phyloP scores from a whole-genome alignment of 2,888 invertebrate genomes.

The Brachyopa scutellaris region DNA sequence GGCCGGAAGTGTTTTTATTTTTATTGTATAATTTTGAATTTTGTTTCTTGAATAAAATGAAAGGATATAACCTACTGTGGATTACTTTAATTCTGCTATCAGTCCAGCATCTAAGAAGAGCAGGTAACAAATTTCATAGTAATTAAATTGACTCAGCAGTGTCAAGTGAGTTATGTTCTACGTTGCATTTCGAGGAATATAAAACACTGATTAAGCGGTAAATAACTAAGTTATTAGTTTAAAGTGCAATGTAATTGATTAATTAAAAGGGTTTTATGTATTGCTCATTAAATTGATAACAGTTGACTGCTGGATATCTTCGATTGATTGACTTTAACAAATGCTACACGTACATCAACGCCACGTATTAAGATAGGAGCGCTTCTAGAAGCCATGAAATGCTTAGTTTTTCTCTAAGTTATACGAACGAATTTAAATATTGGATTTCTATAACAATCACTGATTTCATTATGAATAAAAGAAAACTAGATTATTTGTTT shows the following conservation, averaged over 20 bases:
- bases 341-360: neutral
- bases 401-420: too few species aligned
- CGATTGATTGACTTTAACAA: neutral
- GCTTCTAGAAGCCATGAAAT: too few species aligned
- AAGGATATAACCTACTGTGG: slow-evolving; percentile 29
- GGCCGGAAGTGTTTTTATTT: neutral
- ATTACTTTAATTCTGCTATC: slow-evolving; percentile 38
- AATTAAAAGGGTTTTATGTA: neutral
- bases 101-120: slow-evolving; percentile 2
- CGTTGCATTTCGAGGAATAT: too few species aligned
- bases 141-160: neutral
- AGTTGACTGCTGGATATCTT: neutral
- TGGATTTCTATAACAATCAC: too few species aligned
- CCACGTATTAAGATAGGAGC: too few species aligned
- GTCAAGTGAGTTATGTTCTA: slow-evolving; percentile 8
- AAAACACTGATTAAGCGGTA: neutral
- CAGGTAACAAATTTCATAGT: slow-evolving; percentile 36
- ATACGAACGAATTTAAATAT: too few species aligned
- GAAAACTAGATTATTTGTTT: too few species aligned
- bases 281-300: slow-evolving; percentile 1
- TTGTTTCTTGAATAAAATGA: slow-evolving; percentile 18
- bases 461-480: too few species aligned
- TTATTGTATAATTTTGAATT: too few species aligned
- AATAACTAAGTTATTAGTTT: slow-evolving; percentile 11
- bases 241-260: neutral